These are phyloP conservation scores for Cecropterus lyciades DNA, from an alignment of 1,140 invertebrate genomes.

Conservation along the genomic window DNA sequence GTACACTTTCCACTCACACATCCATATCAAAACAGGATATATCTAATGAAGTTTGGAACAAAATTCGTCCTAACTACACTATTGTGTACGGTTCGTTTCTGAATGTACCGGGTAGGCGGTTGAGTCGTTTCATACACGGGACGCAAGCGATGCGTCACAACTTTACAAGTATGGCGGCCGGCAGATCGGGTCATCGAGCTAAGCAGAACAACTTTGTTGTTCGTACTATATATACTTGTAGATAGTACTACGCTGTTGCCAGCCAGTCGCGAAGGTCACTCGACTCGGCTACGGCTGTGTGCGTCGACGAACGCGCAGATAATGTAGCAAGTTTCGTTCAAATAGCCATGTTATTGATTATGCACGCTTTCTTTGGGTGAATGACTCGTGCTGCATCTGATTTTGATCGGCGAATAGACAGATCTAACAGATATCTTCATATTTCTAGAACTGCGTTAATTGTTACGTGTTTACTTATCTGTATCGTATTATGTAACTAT, in stretches of 20 bases:
- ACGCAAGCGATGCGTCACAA: slow-evolving; percentile 61
- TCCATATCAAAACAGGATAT: slow-evolving; percentile 24
- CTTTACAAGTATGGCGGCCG: slow-evolving; percentile 64
- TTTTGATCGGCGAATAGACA: slow-evolving; percentile 15
- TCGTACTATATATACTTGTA: slow-evolving; percentile 43
- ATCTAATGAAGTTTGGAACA: not conserved
- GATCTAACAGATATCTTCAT: not conserved
- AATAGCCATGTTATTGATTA: slow-evolving; percentile 26
- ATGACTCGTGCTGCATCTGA: slow-evolving; percentile 21
- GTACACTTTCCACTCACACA: slow-evolving; percentile 44
- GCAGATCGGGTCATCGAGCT: slow-evolving; percentile 68
- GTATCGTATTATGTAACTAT: too few species aligned
- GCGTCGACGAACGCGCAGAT: slow-evolving; percentile 6
- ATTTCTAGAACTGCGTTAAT: not conserved
- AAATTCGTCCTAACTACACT: too few species aligned
- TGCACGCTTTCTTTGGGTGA: slow-evolving; percentile 32
- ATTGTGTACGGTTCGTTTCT: too few species aligned
- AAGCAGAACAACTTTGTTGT: slow-evolving; percentile 55
- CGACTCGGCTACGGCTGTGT: slow-evolving; percentile 41
- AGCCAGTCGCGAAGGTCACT: slow-evolving; percentile 67
- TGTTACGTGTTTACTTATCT: too few species aligned
- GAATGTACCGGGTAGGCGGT: not conserved
- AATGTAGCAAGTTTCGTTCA: slow-evolving; percentile 16
- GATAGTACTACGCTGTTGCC: slow-evolving; percentile 56
- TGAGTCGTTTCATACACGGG: slow-evolving; percentile 42